These are phyloP conservation scores for Amblyjoppa fuscipennis DNA, from an alignment of 2,888 invertebrate species.

Conservation along the genomic window DNA sequence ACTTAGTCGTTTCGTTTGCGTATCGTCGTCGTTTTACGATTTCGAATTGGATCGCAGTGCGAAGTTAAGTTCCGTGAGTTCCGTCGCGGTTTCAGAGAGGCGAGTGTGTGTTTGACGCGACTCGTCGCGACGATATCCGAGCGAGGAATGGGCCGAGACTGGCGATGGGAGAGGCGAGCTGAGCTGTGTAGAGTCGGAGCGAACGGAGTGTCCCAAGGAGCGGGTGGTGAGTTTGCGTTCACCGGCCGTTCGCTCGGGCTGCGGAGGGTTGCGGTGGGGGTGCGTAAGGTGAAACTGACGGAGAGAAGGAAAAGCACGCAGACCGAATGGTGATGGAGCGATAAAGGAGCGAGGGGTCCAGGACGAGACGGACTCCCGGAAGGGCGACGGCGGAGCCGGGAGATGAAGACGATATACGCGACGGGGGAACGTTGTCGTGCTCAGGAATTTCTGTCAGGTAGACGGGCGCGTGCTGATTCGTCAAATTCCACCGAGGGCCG, in stretches of 20 bases:
- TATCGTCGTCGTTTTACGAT: background rate
- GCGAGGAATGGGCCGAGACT: constrained; percentile 63
- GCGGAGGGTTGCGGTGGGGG: constrained; percentile 57
- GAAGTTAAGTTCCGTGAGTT: background rate
- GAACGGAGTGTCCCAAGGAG: constrained; percentile 45
- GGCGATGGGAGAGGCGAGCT: constrained; percentile 39
- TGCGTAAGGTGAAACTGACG: constrained; percentile 1
- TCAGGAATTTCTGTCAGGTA: constrained; percentile 10
- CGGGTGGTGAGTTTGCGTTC: constrained; percentile 62
- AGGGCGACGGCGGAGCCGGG: background rate
- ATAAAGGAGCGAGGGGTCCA: constrained; percentile 29
- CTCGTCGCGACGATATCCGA: constrained; percentile 65
- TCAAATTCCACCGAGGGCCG: constrained; percentile 66
- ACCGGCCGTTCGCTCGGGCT: constrained; percentile 68
- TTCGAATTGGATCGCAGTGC: background rate
- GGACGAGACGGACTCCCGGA: constrained; percentile 13
- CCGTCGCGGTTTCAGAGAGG: background rate
- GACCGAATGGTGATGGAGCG: constrained; percentile 18
- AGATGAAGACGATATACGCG: constrained; percentile 31
- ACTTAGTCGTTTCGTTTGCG: background rate
- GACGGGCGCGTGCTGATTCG: constrained; percentile 34
- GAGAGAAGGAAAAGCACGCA: constrained; percentile 11
- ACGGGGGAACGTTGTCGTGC: constrained; percentile 3
- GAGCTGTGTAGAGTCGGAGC: constrained; percentile 32
- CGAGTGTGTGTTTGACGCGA: constrained; percentile 32